Evolutionary conservation across 2,113 vertebrate genomes (phyloP).

Genomic region (Gallinago jamesoni): DNA sequence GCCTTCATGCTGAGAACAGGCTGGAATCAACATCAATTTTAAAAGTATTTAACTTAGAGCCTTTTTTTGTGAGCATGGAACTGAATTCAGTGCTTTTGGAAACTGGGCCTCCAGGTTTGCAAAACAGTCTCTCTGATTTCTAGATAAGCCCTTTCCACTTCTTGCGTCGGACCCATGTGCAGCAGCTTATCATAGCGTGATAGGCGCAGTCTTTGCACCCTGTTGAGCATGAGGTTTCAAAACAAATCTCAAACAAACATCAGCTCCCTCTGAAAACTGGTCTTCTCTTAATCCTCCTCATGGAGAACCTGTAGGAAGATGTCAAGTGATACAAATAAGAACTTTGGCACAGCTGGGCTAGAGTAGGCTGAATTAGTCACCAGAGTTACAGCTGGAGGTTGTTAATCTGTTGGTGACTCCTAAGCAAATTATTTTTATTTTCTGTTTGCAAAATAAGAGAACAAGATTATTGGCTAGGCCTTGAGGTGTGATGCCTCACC

Average conservation of each 20-base stretch:
- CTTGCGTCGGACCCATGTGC: background rate
- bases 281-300: background rate
- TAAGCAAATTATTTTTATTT: slow-evolving; percentile 16
- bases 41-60: background rate
- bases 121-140: background rate
- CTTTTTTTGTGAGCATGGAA: background rate
- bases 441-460: slow-evolving; percentile 42
- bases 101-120: background rate
- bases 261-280: background rate
- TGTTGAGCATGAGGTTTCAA: background rate
- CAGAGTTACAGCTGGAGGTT: slow-evolving; percentile 15
- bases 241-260: slow-evolving; percentile 19
- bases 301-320: background rate
- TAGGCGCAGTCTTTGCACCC: background rate
- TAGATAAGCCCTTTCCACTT: background rate
- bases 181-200: background rate
- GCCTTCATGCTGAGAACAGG: background rate
- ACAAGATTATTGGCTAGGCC: background rate
- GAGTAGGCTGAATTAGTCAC: slow-evolving; percentile 1
- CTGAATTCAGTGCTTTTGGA: background rate
- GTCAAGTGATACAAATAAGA: background rate
- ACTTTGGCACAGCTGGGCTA: background rate
- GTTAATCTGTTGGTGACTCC: slow-evolving; percentile 6
- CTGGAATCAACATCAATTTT: background rate
- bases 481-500: background rate